Percentiles rank a stretch among this genome's conserved stretches.
These are phyloP conservation scores for Agrilus biguttatus DNA, from an alignment of 2,888 invertebrate species.

Conservation along the genomic window DNA sequence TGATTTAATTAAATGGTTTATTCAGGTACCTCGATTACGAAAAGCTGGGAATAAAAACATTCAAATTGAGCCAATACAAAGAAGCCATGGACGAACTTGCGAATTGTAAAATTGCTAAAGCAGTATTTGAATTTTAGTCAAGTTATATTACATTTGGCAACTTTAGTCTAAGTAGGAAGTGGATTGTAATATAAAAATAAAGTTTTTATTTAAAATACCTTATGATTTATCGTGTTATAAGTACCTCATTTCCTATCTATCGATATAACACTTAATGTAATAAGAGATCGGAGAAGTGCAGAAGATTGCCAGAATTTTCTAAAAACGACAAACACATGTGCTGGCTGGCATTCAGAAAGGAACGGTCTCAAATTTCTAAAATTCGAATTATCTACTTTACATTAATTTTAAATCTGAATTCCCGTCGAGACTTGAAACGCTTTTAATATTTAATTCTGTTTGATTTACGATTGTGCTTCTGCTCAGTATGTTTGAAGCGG, in stretches of 20 bases:
- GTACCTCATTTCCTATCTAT: too few species aligned
- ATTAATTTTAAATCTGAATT: slow-evolving; percentile 35
- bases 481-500: slow-evolving; percentile 19
- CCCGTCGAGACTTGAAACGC: slow-evolving; percentile 30
- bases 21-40: slow-evolving; percentile 44
- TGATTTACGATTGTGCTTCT: slow-evolving; percentile 34
- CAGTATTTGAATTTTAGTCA: slow-evolving; percentile 37
- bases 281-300: too few species aligned
- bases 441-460: slow-evolving; percentile 36
- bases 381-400: slow-evolving; percentile 37
- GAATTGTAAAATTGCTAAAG: slow-evolving; percentile 43
- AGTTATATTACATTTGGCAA: not conserved
- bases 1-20: slow-evolving; percentile 3
- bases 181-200: too few species aligned
- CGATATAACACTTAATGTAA: too few species aligned
- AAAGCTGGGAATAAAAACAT: slow-evolving; percentile 44
- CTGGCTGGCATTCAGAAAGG: slow-evolving; percentile 32
- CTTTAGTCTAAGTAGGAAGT: too few species aligned
- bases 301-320: slow-evolving; percentile 10
- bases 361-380: slow-evolving; percentile 33
- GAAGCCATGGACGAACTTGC: slow-evolving; percentile 39
- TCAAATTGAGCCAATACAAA: slow-evolving; percentile 36
- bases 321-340: slow-evolving; percentile 34
- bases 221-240: too few species aligned
- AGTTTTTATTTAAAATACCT: too few species aligned